A percentile compares a stretch with the other conserved stretches of the same genome.
These are phyloP conservation scores for Caenorhabditis becei DNA, from an alignment of 2,888 invertebrate genomes.

Conservation along the genomic window DNA sequence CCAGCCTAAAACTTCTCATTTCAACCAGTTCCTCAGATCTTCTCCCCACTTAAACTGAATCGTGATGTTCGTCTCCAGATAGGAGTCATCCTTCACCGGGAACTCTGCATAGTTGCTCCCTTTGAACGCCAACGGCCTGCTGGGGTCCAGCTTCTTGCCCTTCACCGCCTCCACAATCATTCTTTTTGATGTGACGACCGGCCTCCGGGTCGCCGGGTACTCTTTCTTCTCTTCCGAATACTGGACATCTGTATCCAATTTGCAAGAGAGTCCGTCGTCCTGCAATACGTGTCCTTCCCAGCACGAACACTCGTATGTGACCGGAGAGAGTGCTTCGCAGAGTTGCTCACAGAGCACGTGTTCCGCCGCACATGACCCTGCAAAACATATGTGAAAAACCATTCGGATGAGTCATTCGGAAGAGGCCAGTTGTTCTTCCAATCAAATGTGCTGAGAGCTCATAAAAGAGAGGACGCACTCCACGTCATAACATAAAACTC, in stretches of 20 bases:
- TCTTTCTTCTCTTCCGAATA: slow-evolving; percentile 39
- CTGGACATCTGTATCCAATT: slow-evolving; percentile 47
- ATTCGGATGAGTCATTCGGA: neutral
- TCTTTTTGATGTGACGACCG: slow-evolving; percentile 9
- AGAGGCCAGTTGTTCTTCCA: slow-evolving; percentile 16
- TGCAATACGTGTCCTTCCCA: slow-evolving; percentile 68
- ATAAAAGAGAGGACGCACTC: too few relatives aligned
- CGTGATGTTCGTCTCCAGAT: slow-evolving; percentile 71
- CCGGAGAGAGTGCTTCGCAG: slow-evolving; percentile 62
- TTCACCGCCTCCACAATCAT: slow-evolving; percentile 13
- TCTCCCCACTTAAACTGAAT: slow-evolving; percentile 69
- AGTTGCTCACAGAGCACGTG: slow-evolving; percentile 69
- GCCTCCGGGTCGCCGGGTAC: neutral
- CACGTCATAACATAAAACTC: too few relatives aligned
- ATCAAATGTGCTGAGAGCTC: too few relatives aligned
- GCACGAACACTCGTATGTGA: slow-evolving; percentile 72
- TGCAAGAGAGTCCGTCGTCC: slow-evolving; percentile 68
- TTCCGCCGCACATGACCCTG: slow-evolving; percentile 65
- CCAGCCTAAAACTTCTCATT: slow-evolving; percentile 54
- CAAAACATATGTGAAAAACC: slow-evolving; percentile 19
- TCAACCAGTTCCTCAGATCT: neutral
- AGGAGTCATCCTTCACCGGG: slow-evolving; percentile 61
- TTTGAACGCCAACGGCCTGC: slow-evolving; percentile 48
- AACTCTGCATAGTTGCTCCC: slow-evolving; percentile 70
- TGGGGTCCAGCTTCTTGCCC: slow-evolving; percentile 7